Percentiles rank a stretch among this genome's conserved stretches.
phyloP scores from a whole-genome alignment of 2,113 vertebrate species.

The Lepisosteus osseus region DNA sequence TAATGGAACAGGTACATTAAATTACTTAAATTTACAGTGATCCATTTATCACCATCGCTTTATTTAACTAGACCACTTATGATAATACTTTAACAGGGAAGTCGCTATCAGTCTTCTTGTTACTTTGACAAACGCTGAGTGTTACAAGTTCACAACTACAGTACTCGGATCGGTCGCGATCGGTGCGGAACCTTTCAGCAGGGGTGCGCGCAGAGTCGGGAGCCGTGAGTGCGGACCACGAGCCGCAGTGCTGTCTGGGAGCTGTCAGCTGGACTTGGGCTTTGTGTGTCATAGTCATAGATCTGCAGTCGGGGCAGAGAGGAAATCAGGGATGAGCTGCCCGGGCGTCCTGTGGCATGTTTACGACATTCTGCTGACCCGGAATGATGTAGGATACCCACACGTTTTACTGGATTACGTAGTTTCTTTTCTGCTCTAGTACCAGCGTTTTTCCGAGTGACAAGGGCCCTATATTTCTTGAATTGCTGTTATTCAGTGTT shows the following conservation, averaged over 20 bases:
- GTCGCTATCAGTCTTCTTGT: too few species aligned
- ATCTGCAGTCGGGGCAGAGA: not conserved
- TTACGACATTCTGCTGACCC: not conserved
- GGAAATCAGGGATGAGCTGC: not conserved
- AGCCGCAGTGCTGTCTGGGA: conserved; percentile 62
- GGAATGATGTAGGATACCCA: conserved; percentile 4
- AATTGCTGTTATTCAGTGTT: not conserved
- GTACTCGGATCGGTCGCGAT: too few species aligned
- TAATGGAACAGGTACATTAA: too few species aligned
- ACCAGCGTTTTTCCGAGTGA: conserved; percentile 10
- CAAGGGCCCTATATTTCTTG: not conserved
- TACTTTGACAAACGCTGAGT: too few species aligned
- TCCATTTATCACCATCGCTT: too few species aligned
- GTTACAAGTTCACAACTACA: too few species aligned
- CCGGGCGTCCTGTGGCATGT: not conserved
- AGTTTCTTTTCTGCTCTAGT: not conserved
- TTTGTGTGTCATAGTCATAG: conserved; percentile 25
- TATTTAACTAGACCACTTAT: too few species aligned
- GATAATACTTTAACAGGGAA: too few species aligned
- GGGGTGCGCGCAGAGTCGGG: not conserved
- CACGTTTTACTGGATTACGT: not conserved
- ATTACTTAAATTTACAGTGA: too few species aligned
- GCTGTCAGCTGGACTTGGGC: conserved; percentile 45
- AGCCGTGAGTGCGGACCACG: not conserved
- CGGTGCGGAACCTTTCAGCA: conserved; percentile 15